Conservation (phyloP, 2,888 invertebrate species). For the Heteromurus nitidus region DNA sequence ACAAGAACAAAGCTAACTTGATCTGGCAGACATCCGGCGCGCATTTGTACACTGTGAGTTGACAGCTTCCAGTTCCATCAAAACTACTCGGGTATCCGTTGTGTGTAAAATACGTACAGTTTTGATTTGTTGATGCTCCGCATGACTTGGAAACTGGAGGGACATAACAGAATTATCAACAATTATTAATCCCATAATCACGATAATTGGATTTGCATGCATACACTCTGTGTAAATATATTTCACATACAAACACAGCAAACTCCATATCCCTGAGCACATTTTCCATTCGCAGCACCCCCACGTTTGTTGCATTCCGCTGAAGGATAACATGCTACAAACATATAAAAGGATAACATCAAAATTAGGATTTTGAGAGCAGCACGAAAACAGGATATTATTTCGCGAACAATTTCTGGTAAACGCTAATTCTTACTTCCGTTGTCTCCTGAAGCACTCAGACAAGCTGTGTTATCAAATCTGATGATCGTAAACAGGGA, state of each 20-base stretch:
- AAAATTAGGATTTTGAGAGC: too few relatives aligned
- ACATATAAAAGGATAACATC: neutral
- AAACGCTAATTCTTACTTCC: conserved; percentile 78
- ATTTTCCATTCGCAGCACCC: conserved; percentile 79
- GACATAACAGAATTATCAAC: neutral
- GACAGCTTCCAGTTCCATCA: conserved; percentile 89
- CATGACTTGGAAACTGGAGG: conserved; percentile 85
- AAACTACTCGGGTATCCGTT: conserved; percentile 85
- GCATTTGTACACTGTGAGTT: conserved; percentile 86
- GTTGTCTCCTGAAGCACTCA: conserved; percentile 85
- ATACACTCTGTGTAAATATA: too few relatives aligned
- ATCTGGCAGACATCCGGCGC: conserved; percentile 89
- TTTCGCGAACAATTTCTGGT: neutral
- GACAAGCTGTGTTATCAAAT: conserved; percentile 85
- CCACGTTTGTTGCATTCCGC: conserved; percentile 83
- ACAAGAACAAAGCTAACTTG: conserved; percentile 78
- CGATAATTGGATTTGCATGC: too few relatives aligned
- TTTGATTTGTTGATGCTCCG: conserved; percentile 85
- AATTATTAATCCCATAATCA: too few relatives aligned
- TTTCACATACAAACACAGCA: conserved; percentile 84
- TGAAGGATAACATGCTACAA: conserved; percentile 81
- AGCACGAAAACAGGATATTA: neutral
- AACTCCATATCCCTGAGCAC: conserved; percentile 86
- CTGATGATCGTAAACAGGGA: conserved; percentile 88
- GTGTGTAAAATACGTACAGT: conserved; percentile 91